A percentile compares a stretch with the other conserved stretches of the same genome.
These are phyloP conservation scores for Meteorus sp. DNA, from an alignment of 1,140 invertebrate genomes.

Conservation along the genomic window DNA sequence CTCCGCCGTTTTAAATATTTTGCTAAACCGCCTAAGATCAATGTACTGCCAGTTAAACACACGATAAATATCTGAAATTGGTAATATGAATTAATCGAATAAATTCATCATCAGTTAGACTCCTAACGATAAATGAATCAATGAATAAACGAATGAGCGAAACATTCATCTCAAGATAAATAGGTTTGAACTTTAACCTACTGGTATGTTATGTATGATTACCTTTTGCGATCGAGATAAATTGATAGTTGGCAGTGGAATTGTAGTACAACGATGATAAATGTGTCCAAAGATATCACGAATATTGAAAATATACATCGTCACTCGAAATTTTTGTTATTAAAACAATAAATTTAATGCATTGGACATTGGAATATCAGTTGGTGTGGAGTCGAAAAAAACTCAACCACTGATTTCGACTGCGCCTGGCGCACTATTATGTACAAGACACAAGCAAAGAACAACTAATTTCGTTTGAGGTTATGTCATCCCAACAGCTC, in stretches of 20 bases:
- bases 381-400: no score
- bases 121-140: not conserved
- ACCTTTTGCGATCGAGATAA: conserved; percentile 55
- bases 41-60: conserved; percentile 50
- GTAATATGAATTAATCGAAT: conserved; percentile 36
- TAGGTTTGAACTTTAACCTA: conserved; percentile 21
- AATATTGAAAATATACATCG: conserved; percentile 43
- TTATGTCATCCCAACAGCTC: no score
- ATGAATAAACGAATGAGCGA: conserved; percentile 6
- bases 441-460: no score
- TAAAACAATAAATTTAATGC: not conserved
- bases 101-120: conserved; percentile 18
- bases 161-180: no score
- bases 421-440: conserved; percentile 4
- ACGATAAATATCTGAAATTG: conserved; percentile 51
- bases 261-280: conserved; percentile 36
- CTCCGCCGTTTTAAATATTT: conserved; percentile 55
- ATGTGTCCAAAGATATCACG: conserved; percentile 43
- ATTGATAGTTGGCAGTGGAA: conserved; percentile 43
- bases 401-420: not conserved
- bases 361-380: no score
- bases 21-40: conserved; percentile 52
- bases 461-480: no score
- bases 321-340: conserved; percentile 20
- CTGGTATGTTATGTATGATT: conserved; percentile 17